Evolutionary conservation across 2,888 invertebrate genomes (phyloP), one percentile per base, ranked within the genome.

Genomic region (Uloborus plumipes): DNA sequence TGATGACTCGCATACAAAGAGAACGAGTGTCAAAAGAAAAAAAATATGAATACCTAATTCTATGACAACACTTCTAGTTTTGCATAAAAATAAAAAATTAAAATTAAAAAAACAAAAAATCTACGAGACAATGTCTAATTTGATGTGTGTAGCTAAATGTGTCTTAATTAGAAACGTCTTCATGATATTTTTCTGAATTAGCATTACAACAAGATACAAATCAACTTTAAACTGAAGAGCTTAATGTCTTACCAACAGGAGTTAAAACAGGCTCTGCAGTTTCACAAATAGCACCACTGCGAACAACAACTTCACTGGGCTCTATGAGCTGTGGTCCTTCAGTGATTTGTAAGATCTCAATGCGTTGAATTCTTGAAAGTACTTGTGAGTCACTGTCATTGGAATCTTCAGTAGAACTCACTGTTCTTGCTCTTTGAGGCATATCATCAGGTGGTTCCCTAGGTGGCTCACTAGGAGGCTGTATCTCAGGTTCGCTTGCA

Each of bases 261-360:
- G 94, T 94, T 87, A 94, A 90, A 88, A 94, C 93, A 85, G 94
- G 93, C 88, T 94, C 93, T 22, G 94, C 94, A 75, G 93, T 92
- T 31, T 87, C 86, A 87, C 93, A 93, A 71, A 94, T 93, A 7
- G 94, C 93, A 87, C 93, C 92, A 87, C 93, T 92, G 87, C 92
- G 93, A 84, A 94, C 91, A 87, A 92, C 92, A 87, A 94, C 94
- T 89, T 94, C 94, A 83, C 92, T 92, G 61, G 94, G 94, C 88
- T 93, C 92, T 86, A 93, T 92, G 85, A 93, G 90, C 69, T 92
- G 91, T 88, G 91, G 89, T 86, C 91, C 92, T 86, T 92, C 91
- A 58, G 92, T 92, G 84, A 92, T 91, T 88, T 92, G 90, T 86
- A 92, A 88, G 72, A 91, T 90, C 86, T 91, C 91, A 20, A 87